Evolutionary conservation across 2,797 vertebrate genomes (phyloP).

Genomic region (Remorina albescens): DNA sequence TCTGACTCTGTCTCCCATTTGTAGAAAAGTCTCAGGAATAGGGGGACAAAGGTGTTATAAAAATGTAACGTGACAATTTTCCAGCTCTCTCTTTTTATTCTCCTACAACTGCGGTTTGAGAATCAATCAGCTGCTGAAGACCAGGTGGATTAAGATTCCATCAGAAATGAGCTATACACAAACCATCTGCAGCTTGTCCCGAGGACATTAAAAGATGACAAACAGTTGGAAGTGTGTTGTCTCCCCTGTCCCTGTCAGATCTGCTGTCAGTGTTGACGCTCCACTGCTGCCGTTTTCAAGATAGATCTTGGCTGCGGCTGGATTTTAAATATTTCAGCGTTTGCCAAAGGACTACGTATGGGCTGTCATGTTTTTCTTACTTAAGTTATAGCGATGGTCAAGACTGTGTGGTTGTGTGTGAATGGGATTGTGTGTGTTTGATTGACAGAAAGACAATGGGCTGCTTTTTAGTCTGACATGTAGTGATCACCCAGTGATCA

Average conservation of each 20-base stretch:
- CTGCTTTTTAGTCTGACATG: slow-evolving; percentile 17
- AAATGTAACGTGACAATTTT: neutral
- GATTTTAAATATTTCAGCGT: slow-evolving; percentile 22
- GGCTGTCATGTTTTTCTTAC: slow-evolving; percentile 16
- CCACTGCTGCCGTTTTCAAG: slow-evolving; percentile 19
- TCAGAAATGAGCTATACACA: neutral
- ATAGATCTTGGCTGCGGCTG: slow-evolving; percentile 8
- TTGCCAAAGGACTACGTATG: slow-evolving; percentile 43
- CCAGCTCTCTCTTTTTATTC: neutral
- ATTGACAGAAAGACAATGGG: slow-evolving; percentile 10
- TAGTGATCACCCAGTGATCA: neutral
- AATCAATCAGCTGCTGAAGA: neutral
- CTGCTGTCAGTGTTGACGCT: slow-evolving; percentile 5
- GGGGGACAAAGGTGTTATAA: neutral
- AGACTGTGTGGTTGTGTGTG: neutral
- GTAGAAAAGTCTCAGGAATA: neutral
- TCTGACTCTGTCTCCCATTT: neutral
- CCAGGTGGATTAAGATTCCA: neutral
- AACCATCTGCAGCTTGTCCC: neutral
- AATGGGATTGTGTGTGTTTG: neutral
- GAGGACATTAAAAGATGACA: slow-evolving; percentile 2
- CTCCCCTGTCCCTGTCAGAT: slow-evolving; percentile 4
- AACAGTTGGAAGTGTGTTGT: neutral
- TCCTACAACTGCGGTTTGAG: neutral
- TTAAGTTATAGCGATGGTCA: slow-evolving; percentile 11